phyloP scores from a whole-genome alignment of 2,797 vertebrate species.

The Acanthopagrus latus region DNA sequence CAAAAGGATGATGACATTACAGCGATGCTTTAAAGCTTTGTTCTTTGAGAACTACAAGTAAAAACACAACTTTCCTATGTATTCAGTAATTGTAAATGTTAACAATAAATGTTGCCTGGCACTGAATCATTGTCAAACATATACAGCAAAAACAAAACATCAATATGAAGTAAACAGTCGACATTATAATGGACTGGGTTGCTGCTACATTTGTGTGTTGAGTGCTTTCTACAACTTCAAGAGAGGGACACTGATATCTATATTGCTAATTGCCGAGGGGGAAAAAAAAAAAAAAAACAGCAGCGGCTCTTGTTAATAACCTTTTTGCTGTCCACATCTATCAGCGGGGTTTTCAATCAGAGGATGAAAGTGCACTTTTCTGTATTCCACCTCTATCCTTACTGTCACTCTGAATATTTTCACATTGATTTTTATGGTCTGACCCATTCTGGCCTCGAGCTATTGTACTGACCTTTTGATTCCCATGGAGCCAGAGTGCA shows the following conservation, averaged over 20 bases:
- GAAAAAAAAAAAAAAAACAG: neutral
- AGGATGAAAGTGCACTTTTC: neutral
- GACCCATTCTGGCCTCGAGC: constrained; percentile 9
- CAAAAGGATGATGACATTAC: neutral
- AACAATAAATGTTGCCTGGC: neutral
- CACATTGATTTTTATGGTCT: constrained; percentile 32
- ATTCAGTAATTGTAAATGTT: neutral
- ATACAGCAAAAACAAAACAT: neutral
- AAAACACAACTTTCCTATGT: neutral
- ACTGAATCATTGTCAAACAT: neutral
- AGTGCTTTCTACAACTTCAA: constrained; percentile 4
- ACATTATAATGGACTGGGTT: neutral
- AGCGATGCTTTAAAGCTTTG: neutral
- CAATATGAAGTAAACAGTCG: neutral
- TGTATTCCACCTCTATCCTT: neutral
- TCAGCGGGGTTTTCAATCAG: neutral
- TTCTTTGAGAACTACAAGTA: constrained; percentile 13
- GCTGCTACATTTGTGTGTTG: constrained; percentile 1
- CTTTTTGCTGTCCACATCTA: neutral
- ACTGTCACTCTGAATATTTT: constrained; percentile 28
- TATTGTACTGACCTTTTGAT: constrained; percentile 37
- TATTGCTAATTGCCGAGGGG: too few relatives aligned
- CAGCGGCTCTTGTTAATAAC: neutral
- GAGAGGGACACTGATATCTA: neutral
- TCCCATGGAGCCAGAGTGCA: constrained; percentile 20